Evolutionary conservation across 2,888 invertebrate genomes (phyloP), one percentile per base, ranked within the genome.

Genomic region (Dolomedes plantarius): DNA sequence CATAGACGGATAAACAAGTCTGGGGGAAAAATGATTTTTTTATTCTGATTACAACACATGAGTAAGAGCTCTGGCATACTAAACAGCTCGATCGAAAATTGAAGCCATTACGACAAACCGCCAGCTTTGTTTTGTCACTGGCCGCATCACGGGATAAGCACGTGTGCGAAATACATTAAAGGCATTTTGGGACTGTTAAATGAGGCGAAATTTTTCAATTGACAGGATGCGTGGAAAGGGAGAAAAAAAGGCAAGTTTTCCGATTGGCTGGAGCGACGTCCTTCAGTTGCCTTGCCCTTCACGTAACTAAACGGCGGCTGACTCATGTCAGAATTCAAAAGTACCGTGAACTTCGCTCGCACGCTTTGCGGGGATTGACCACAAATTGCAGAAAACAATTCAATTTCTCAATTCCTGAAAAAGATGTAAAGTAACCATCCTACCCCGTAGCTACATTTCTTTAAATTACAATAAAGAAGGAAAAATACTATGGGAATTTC

Each of bases 261-360:
- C 56, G 1, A 56, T 56, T 56, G 56, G 56, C 56, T 56, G 56
- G 23, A 19, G 56, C 23, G 23, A 2, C 56, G 56, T 56, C 56
- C 56, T 56, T 56, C 56, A 23, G 23, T 56, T 23, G 56, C 56
- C 56, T 56, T 56, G 56, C 56, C 56, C 56, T 56, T 56, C 56
- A 56, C 56, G 56, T 56, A 56, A 23, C 56, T 2, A 23, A 23
- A 56, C 56, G 56, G 23, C n/a, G n/a, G n/a, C 1, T 56, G 56
- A 56, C 5, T 56, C 56, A 56, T 11, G n/a, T n/a, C n/a, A n/a
- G 23, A 23, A 7, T 23, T 56, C 23, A 56, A 23, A 56, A 23
- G 56, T 56, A 23, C 56, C 56, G 56, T 56, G 56, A 56, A 56
- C 56, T 56, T 56, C 56, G 23, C 23, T 56, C 16, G 23, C 2